Base-by-base conservation (phyloP, 2,113 vertebrate genomes). In the Brachyhypopomus gauderio region DNA sequence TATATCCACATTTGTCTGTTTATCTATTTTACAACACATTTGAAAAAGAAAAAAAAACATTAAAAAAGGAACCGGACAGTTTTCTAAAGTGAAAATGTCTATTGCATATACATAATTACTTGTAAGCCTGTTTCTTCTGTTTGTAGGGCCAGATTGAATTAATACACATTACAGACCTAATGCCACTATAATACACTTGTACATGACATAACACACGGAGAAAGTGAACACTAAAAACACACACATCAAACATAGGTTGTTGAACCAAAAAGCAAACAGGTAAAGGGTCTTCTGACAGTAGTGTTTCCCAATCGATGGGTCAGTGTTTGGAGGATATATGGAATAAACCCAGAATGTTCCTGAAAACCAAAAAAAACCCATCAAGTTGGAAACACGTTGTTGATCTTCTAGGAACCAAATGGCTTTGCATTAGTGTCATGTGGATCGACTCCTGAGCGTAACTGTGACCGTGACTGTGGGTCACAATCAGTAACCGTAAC, bases 251-350 rank as follows among this genome's bases (percentile, higher is more conserved):
- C 72, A 45, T 34, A 84, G 16, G 70, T 74, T 80, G 55, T 75
- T 84, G 36, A 86, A 71, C 83, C 85, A 84, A 73, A 85, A 83
- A 19, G 80, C 80, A 83, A 77, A 78, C 34, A 80, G 56, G 60
- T 86, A 82, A 48, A 84, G 55, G 17, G 30, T 72, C 75, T 58
- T 80, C 19, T 80, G 72, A 77, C 83, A 86, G 74, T 85, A 82
- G 16, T 64, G 19, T 45, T 8, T 30, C 23, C 38, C 34, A 45
- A 36, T 52, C 6, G 77, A 70, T 3, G 56, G 73, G 27, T 72
- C 75, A 27, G 48, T 77, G 74, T 16, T 85, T 27, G 77, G 73
- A 70, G 83, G 83, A 75, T 79, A 80, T 75, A 86, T 66, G 70
- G 83, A 80, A 27, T 78, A 86, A 75, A 86, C 41, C 77, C 83